A percentile compares a stretch with the other conserved stretches of the same genome.
phyloP scores from a whole-genome alignment of 2,797 vertebrate species.

The Cheracebus regulus region DNA sequence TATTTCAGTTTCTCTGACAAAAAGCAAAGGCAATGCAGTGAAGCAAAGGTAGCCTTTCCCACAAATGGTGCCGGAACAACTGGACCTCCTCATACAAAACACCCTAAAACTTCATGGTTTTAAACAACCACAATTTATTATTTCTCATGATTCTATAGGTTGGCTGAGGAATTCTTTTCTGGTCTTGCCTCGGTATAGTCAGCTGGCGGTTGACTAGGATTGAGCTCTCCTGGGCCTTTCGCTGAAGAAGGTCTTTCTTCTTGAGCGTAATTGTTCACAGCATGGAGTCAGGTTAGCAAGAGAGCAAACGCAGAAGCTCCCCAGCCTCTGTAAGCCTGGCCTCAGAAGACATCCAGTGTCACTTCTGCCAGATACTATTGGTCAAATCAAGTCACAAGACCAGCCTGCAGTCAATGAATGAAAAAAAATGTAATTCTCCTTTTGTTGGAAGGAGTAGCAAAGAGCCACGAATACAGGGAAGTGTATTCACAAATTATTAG shows the following conservation, averaged over 20 bases:
- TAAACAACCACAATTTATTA: not conserved
- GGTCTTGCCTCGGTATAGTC: not conserved
- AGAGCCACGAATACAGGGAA: not conserved
- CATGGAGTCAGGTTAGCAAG: not conserved
- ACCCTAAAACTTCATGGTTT: not conserved
- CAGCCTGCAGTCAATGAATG: not conserved
- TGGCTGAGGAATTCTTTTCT: not conserved
- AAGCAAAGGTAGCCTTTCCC: not conserved
- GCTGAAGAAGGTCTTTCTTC: not conserved
- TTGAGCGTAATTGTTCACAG: not conserved
- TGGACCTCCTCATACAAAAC: not conserved
- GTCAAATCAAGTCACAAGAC: conserved; percentile 11
- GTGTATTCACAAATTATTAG: not conserved
- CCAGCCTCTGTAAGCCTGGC: not conserved
- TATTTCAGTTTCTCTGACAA: not conserved
- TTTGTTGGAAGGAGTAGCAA: not conserved
- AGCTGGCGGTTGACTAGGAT: not conserved
- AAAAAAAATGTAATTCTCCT: not conserved
- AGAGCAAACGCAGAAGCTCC: not conserved
- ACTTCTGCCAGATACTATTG: not conserved
- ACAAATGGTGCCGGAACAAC: not conserved
- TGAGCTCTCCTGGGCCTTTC: not conserved
- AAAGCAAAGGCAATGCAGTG: not conserved
- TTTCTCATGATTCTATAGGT: not conserved
- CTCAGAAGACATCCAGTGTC: not conserved